Conservation (phyloP, 2,113 vertebrate genomes). For the Antechinus stuartii region DNA sequence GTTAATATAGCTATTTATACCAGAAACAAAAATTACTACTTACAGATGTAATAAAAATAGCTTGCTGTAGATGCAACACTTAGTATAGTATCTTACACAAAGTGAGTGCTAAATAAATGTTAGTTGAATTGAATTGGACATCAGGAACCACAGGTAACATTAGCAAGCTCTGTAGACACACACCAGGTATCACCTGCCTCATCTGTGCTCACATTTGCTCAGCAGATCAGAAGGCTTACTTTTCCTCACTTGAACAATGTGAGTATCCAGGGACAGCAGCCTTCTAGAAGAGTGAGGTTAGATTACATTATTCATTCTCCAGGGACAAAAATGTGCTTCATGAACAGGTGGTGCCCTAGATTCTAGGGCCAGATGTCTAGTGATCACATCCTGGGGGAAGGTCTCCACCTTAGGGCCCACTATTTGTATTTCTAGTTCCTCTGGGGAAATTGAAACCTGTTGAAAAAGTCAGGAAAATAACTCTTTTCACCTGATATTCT, state of each 20-base stretch:
- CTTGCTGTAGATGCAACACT: neutral
- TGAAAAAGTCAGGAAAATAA: neutral
- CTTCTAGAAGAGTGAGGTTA: neutral
- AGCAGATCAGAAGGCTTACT: neutral
- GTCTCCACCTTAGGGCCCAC: neutral
- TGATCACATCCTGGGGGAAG: neutral
- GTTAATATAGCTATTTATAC: neutral
- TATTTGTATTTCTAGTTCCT: conserved; percentile 27
- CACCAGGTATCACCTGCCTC: neutral
- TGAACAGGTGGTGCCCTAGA: conserved; percentile 22
- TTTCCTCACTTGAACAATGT: neutral
- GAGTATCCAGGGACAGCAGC: conserved; percentile 15
- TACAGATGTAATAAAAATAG: neutral
- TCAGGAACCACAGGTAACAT: neutral
- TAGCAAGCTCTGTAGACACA: neutral
- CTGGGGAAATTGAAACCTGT: conserved; percentile 12
- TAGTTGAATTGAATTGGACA: neutral
- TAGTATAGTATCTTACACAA: neutral
- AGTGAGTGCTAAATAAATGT: neutral
- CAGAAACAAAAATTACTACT: neutral
- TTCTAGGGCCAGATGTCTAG: conserved; percentile 16
- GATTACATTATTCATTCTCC: conserved; percentile 36
- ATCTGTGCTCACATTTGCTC: neutral
- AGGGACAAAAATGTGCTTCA: conserved; percentile 13
- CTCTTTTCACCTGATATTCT: conserved; percentile 32